Evolutionary conservation across 2,113 vertebrate species (phyloP).

Genomic region (Protobothrops mucrosquamatus): DNA sequence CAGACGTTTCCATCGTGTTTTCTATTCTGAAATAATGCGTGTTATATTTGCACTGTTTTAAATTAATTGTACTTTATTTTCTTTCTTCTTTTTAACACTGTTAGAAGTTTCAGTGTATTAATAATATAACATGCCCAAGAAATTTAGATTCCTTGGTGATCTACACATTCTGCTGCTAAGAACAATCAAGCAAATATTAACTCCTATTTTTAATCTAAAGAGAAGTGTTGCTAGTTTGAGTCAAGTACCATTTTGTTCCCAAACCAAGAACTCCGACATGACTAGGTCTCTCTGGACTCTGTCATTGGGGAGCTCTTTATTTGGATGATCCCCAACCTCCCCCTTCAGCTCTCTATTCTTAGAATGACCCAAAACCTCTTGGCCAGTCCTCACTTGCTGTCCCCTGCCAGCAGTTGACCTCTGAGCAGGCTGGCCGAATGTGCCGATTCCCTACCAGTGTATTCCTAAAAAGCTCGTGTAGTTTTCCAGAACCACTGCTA

Average conservation of each 20-base stretch:
- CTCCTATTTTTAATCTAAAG: not conserved
- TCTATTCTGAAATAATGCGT: not conserved
- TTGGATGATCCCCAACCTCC: not conserved
- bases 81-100: not conserved
- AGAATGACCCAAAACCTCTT: not conserved
- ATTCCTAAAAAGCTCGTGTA: not conserved
- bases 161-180: not conserved
- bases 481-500: not conserved
- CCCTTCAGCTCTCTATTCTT: not conserved
- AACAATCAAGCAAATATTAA: not conserved
- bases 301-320: not conserved
- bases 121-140: not conserved
- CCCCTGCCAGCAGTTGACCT: accelerated
- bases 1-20: not conserved
- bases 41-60: not conserved
- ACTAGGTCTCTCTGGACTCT: not conserved
- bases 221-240: not conserved
- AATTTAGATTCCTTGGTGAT: not conserved
- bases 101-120: not conserved
- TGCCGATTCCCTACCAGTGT: not conserved
- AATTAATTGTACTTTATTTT: not conserved
- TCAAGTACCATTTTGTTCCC: not conserved
- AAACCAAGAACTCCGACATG: not conserved
- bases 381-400: not conserved
- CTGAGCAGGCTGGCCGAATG: accelerated